phyloP scores from a whole-genome alignment of 2,113 vertebrate genomes.

The Anolis carolinensis region DNA sequence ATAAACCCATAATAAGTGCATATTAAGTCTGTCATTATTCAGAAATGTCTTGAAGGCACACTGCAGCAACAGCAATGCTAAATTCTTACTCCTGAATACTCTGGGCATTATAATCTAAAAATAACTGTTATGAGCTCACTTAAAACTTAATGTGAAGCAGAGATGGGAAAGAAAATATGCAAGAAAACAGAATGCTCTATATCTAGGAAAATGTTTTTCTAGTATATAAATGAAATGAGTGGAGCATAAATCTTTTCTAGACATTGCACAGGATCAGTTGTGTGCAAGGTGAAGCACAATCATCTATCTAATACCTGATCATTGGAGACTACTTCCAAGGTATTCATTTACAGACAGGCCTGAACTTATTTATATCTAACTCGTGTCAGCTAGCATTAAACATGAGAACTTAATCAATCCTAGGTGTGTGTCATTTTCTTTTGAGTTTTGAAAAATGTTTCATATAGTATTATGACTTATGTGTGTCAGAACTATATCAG shows the following conservation, averaged over 20 bases:
- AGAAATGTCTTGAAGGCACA: no score
- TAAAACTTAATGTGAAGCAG: conserved; percentile 22
- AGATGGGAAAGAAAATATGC: conserved; percentile 12
- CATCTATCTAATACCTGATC: neutral
- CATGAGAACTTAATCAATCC: neutral
- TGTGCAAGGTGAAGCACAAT: conserved; percentile 30
- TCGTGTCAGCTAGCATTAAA: neutral
- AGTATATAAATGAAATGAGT: neutral
- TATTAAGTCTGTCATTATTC: no score
- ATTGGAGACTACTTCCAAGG: neutral
- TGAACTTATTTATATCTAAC: neutral
- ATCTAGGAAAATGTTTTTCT: neutral
- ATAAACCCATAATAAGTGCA: no score
- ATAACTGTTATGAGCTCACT: neutral
- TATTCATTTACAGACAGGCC: neutral
- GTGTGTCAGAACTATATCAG: neutral
- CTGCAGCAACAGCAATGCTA: no score
- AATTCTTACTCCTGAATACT: no score
- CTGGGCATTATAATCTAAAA: no score
- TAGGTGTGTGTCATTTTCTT: neutral
- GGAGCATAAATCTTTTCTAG: conserved; percentile 19
- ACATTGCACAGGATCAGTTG: conserved; percentile 29
- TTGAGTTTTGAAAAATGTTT: neutral
- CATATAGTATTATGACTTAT: neutral
- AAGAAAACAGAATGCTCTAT: conserved; percentile 10